Base-by-base conservation (phyloP, 37 sponge, comb jelly and placozoan species). In the Eunapius fragilis region DNA sequence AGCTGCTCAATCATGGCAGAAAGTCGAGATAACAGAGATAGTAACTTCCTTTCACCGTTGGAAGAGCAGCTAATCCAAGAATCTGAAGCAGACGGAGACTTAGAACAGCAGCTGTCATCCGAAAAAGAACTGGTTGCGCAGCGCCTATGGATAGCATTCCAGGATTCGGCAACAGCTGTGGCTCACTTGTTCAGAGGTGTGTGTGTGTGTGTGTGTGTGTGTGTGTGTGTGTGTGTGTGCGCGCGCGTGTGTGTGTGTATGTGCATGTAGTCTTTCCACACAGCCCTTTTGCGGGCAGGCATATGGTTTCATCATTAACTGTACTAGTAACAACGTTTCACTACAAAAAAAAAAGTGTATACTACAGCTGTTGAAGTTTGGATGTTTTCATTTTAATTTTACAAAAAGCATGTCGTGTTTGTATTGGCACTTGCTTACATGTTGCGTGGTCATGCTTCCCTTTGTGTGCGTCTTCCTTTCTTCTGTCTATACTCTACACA, bases 101-200 rank as follows among this genome's bases (percentile, higher is more conserved):
- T 85, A 12, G 94, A 94, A 22, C 70, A 85, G 37, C 85, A 90
- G 76, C 77, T 94, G 31, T 69, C 68, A 69, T n/a, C 31, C 13
- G 94, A 90, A 37, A 94, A 88, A 31, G 94, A 91, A 23, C 17
- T 90, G 34, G 91, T 88, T 10, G 71, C 91, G 36, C 91, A 88
- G 37, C 87, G 84, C 48, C 82, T 94, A 23, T 94, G 94, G 94
- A 71, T 68, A 25, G 35, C 94, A 25, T 94, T 94, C 47, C 94
- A 94, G 70, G 88, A 94, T 38, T 94, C 94, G 14, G 94, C 94
- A 25, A 94, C 88, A 74, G 91, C 94, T 33, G 89, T 94, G 2
- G 84, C 91, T 4, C 88, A 90, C 32, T 82, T 90, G 31, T 94
- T 87, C 76, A 83, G 88, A 87, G 92, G 84, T 94, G 47, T 69